These are phyloP conservation scores for Euglossa dilemma DNA, from an alignment of 1,140 invertebrate species.

Conservation along the genomic window DNA sequence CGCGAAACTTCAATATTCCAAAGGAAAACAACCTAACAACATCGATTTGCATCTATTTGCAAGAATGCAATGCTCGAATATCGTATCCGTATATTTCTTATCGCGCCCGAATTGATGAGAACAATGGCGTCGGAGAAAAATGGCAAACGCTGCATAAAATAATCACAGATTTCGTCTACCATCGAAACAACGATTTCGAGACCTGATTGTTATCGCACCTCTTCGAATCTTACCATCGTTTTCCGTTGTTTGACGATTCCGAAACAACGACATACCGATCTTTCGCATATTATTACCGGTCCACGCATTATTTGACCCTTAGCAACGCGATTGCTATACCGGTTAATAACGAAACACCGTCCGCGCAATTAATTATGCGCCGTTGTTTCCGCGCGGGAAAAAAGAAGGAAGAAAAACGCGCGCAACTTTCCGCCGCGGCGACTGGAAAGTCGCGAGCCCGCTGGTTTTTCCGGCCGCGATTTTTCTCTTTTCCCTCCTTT, in stretches of 20 bases:
- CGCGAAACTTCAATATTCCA: too few relatives aligned
- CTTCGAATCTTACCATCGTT: neutral
- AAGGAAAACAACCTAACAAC: too few relatives aligned
- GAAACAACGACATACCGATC: neutral
- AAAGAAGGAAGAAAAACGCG: too few relatives aligned
- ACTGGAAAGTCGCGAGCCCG: neutral
- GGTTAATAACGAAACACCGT: neutral
- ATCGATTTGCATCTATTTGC: too few relatives aligned
- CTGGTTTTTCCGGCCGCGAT: neutral
- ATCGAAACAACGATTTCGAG: too few relatives aligned
- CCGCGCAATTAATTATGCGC: constrained; percentile 18
- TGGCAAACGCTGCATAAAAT: neutral
- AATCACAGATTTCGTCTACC: too few relatives aligned
- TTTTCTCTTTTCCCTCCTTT: neutral
- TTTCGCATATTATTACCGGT: neutral
- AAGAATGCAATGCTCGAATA: too few relatives aligned
- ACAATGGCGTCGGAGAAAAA: neutral
- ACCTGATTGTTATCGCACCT: neutral
- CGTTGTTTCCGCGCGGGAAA: neutral
- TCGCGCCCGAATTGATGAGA: too few relatives aligned
- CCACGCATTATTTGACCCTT: too few relatives aligned
- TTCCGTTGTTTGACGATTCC: neutral
- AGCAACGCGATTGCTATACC: too few relatives aligned
- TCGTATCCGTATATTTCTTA: too few relatives aligned
- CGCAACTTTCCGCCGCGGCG: neutral